Percentiles rank a stretch among this genome's conserved stretches.
Conservation (phyloP, 2,113 vertebrate species). For the Eidolon helvum region DNA sequence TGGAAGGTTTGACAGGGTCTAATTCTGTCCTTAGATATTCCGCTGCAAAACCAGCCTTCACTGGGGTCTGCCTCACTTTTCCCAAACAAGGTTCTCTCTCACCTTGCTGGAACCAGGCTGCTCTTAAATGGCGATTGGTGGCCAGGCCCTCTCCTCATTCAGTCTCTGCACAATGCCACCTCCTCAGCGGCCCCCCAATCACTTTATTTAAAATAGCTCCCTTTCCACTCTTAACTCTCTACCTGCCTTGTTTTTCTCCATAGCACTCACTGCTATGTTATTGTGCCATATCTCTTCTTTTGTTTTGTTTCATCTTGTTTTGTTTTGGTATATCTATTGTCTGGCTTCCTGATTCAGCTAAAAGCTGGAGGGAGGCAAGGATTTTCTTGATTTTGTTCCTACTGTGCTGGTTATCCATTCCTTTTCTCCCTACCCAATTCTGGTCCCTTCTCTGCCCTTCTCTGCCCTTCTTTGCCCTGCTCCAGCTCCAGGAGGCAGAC, state of each 20-base stretch:
- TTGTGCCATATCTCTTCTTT: not conserved
- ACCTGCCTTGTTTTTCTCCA: not conserved
- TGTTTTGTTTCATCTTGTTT: not conserved
- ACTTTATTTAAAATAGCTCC: not conserved
- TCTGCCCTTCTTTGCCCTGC: not conserved
- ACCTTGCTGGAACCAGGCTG: not conserved
- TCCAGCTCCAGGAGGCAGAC: not conserved
- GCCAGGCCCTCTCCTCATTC: not conserved
- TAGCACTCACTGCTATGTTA: fast-evolving
- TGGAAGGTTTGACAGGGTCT: conserved; percentile 45
- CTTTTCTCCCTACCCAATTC: not conserved
- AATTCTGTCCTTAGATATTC: not conserved
- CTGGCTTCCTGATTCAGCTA: not conserved
- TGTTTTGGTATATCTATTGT: not conserved
- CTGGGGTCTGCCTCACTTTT: not conserved
- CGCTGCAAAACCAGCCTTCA: not conserved
- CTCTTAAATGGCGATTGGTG: not conserved
- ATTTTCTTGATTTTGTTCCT: not conserved
- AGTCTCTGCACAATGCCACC: not conserved
- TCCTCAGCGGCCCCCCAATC: not conserved
- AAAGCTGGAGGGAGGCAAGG: not conserved
- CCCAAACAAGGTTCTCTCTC: not conserved
- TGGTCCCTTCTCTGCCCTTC: fast-evolving
- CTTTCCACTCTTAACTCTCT: not conserved
- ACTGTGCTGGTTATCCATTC: not conserved